Evolutionary conservation across 2,797 vertebrate genomes (phyloP).

Genomic region (Sebastes kiyomatsui): DNA sequence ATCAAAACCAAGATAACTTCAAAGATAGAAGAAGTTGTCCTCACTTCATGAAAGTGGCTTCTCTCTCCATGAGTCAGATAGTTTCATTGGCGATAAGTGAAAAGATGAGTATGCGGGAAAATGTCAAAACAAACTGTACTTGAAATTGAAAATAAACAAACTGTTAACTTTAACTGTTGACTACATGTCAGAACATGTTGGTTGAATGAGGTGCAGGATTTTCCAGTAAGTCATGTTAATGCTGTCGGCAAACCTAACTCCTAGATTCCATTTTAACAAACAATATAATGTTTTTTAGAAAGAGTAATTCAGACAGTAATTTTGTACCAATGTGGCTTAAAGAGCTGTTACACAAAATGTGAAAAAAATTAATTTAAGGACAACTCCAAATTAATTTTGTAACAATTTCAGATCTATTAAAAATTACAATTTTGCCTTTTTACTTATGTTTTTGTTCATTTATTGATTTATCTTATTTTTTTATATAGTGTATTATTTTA

Average conservation of each 20-base stretch:
- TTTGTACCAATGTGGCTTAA: not conserved
- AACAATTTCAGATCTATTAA: not conserved
- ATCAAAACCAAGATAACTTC: slow-evolving; percentile 9
- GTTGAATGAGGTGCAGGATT: not conserved
- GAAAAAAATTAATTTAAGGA: not conserved
- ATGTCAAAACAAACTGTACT: not conserved
- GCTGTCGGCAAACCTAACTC: not conserved
- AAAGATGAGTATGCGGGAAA: not conserved
- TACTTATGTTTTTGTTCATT: not conserved
- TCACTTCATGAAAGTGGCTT: slow-evolving; percentile 15
- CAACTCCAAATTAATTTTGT: not conserved
- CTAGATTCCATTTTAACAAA: not conserved
- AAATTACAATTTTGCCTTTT: not conserved
- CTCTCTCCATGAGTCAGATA: slow-evolving; percentile 32
- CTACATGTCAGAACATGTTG: not conserved
- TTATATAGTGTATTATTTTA: no score
- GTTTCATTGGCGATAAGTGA: slow-evolving; percentile 17
- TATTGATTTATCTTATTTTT: not conserved
- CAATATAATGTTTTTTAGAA: not conserved
- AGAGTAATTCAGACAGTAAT: not conserved
- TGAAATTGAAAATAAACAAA: slow-evolving; percentile 8
- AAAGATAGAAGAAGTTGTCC: not conserved
- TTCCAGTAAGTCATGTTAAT: not conserved
- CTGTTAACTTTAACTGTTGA: not conserved
- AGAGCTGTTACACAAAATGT: not conserved